Evolutionary conservation across 2,888 invertebrate species (phyloP).

Genomic region (Rotaria sp.): DNA sequence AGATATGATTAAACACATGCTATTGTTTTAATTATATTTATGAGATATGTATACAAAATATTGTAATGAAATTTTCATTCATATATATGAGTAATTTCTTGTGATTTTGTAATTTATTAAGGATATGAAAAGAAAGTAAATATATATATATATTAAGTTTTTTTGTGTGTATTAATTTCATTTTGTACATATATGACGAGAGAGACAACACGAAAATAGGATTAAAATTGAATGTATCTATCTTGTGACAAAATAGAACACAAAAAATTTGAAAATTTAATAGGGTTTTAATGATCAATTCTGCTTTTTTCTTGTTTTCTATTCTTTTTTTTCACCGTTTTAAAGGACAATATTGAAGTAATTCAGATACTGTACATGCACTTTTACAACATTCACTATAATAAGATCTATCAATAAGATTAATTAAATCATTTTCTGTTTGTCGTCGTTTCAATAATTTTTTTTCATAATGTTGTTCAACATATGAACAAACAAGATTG

Average conservation of each 20-base stretch:
- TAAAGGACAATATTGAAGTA: background rate
- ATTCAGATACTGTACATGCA: conserved; percentile 3
- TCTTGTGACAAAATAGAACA: background rate
- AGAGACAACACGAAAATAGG: background rate
- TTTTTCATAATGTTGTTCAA: background rate
- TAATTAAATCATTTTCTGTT: background rate
- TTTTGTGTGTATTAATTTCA: background rate
- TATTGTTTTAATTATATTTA: no score
- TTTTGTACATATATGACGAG: background rate
- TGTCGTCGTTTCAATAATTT: background rate
- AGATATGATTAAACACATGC: no score
- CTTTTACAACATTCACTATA: background rate
- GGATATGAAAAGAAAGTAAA: no score
- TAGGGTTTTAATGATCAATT: background rate
- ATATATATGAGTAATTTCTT: no score
- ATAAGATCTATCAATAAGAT: background rate
- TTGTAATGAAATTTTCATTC: no score
- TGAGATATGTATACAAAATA: no score
- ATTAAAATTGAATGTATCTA: background rate
- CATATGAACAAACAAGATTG: background rate
- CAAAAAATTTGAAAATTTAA: background rate
- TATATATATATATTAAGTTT: background rate
- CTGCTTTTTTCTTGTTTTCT: background rate
- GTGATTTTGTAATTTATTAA: no score
- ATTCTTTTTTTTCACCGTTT: background rate